These are phyloP conservation scores for Orthosia incerta DNA, from an alignment of 2,888 invertebrate genomes.

Conservation along the genomic window DNA sequence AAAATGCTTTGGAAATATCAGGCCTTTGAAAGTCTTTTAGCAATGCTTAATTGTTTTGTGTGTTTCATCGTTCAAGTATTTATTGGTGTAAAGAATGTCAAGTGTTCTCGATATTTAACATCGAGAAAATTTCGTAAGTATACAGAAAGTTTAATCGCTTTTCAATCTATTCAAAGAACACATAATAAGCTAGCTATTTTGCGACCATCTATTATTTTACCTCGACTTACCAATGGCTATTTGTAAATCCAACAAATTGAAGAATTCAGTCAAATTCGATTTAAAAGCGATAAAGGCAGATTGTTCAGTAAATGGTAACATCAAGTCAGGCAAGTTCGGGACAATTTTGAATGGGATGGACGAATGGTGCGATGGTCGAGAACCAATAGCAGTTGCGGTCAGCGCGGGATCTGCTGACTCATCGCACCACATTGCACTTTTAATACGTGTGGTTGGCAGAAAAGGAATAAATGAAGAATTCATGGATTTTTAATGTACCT, in stretches of 20 bases:
- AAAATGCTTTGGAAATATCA: background rate
- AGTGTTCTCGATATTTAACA: no score
- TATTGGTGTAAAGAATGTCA: background rate
- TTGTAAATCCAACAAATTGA: conserved; percentile 31
- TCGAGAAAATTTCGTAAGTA: no score
- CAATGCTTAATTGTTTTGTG: background rate
- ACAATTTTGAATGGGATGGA: conserved; percentile 71
- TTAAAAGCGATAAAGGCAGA: conserved; percentile 39
- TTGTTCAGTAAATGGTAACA: conserved; percentile 55
- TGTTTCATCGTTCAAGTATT: background rate
- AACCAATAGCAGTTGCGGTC: conserved; percentile 60
- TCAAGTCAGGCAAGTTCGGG: conserved; percentile 49
- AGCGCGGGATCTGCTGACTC: conserved; percentile 67
- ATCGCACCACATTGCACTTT: conserved; percentile 70
- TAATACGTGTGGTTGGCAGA: conserved; percentile 52
- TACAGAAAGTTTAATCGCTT: no score
- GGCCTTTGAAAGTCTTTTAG: background rate
- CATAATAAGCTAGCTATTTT: conserved; percentile 5
- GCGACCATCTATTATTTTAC: conserved; percentile 20
- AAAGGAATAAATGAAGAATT: conserved; percentile 49
- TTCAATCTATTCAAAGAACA: background rate
- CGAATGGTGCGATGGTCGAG: conserved; percentile 62
- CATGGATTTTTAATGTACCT: no score
- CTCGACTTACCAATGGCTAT: conserved; percentile 4
- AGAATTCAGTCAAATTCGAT: conserved; percentile 48